Evolutionary conservation across 1,140 invertebrate species (phyloP).

Genomic region (Diuraphis noxia): DNA sequence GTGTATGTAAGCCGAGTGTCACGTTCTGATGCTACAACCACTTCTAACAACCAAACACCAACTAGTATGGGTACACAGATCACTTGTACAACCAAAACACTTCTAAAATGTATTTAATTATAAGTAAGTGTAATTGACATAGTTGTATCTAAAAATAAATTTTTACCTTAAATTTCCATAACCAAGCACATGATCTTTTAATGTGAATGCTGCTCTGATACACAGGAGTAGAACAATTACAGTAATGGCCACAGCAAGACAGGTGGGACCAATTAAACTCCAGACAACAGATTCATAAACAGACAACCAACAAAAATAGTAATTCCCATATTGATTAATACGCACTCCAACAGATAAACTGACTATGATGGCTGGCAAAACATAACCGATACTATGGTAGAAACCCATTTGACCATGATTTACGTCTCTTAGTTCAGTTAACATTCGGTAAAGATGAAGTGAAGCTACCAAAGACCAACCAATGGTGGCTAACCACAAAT

Average conservation of each 20-base stretch:
- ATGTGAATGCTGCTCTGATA: slow-evolving; percentile 84
- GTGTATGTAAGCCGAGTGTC: slow-evolving; percentile 72
- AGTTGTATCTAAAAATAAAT: not conserved
- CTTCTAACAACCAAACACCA: slow-evolving; percentile 77
- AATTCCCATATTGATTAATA: slow-evolving; percentile 92
- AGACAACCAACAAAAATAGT: slow-evolving; percentile 88
- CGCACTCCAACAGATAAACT: slow-evolving; percentile 88
- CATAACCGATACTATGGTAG: slow-evolving; percentile 93
- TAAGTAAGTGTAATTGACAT: slow-evolving; percentile 36
- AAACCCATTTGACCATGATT: slow-evolving; percentile 94
- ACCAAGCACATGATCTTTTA: slow-evolving; percentile 86
- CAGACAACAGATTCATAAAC: slow-evolving; percentile 89
- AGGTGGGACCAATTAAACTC: slow-evolving; percentile 86
- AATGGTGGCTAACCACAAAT: slow-evolving; percentile 86
- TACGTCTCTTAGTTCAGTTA: slow-evolving; percentile 93
- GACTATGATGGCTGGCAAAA: slow-evolving; percentile 89
- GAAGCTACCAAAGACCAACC: slow-evolving; percentile 91
- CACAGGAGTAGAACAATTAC: slow-evolving; percentile 81
- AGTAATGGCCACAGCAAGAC: slow-evolving; percentile 74
- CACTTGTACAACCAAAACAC: slow-evolving; percentile 81
- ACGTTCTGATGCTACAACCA: slow-evolving; percentile 79
- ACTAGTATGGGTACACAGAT: slow-evolving; percentile 77
- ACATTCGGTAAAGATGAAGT: slow-evolving; percentile 89
- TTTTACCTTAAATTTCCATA: slow-evolving; percentile 81
- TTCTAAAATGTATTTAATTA: slow-evolving; percentile 64